Conservation (phyloP, 2,888 invertebrate species). For the Dasysyrphus albostriatus region DNA sequence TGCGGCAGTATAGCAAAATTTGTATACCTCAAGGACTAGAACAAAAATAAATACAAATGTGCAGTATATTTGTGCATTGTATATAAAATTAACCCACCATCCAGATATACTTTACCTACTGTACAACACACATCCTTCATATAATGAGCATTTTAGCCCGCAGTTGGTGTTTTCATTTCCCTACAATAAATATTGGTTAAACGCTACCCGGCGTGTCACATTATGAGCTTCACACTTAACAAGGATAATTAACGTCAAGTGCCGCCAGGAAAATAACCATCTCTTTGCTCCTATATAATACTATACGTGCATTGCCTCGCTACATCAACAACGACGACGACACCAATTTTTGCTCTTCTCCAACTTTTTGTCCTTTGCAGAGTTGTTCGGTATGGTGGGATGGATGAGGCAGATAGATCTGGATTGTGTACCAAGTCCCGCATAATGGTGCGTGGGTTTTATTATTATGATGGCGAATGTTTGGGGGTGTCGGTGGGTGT, state of each 20-base stretch:
- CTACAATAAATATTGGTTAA: constrained; percentile 71
- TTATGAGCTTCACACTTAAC: constrained; percentile 74
- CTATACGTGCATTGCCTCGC: constrained; percentile 35
- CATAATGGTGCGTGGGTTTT: constrained; percentile 18
- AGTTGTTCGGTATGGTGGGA: too few relatives aligned
- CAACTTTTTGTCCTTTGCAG: constrained; percentile 27
- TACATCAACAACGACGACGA: not conserved
- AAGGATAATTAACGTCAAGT: constrained; percentile 73
- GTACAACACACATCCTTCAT: constrained; percentile 35
- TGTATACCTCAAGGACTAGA: constrained; percentile 25
- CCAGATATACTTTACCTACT: not conserved
- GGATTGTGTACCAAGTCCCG: not conserved
- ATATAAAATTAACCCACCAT: constrained; percentile 4
- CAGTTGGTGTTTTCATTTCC: constrained; percentile 71
- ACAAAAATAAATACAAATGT: constrained; percentile 57
- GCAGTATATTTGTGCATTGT: constrained; percentile 1
- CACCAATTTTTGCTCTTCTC: constrained; percentile 61
- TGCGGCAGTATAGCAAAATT: not conserved
- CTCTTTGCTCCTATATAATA: constrained; percentile 22
- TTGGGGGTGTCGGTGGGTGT: not conserved
- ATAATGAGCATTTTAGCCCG: constrained; percentile 47
- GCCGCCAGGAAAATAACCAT: constrained; percentile 69
- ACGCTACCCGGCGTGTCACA: constrained; percentile 69
- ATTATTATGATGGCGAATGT: not conserved
- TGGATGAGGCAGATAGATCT: not conserved